phyloP scores from a whole-genome alignment of 2,888 invertebrate species.

The Podotricha telesiphe region DNA sequence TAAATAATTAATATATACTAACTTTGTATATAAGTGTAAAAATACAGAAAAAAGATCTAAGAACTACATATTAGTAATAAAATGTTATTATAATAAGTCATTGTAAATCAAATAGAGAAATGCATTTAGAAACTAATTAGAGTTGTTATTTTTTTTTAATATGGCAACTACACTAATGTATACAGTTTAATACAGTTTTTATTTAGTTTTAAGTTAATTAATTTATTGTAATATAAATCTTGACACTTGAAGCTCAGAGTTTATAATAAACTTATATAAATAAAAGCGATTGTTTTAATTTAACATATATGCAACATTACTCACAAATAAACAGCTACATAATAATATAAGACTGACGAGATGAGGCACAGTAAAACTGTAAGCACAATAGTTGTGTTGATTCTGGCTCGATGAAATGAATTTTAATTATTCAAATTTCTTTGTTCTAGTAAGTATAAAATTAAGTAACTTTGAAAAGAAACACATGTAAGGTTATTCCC shows the following conservation, averaged over 20 bases:
- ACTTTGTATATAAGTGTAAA: conserved; percentile 17
- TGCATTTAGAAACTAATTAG: conserved; percentile 7
- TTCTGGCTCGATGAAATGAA: too few species aligned
- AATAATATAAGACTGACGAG: too few species aligned
- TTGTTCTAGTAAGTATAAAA: too few species aligned
- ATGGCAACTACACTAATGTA: conserved; percentile 22
- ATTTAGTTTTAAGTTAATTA: conserved; percentile 29
- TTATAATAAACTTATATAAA: conserved; percentile 27
- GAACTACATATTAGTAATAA: conserved; percentile 1
- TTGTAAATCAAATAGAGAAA: background rate
- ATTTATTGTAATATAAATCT: conserved; percentile 33
- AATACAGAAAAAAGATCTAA: conserved; percentile 2
- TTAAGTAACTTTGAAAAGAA: too few species aligned
- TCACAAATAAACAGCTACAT: too few species aligned
- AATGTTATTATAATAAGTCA: background rate
- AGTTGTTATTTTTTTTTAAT: conserved; percentile 4
- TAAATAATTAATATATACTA: conserved; percentile 9
- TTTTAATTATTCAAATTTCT: too few species aligned
- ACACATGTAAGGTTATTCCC: too few species aligned
- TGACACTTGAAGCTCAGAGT: conserved; percentile 27
- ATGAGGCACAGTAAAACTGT: too few species aligned
- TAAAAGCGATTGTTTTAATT: conserved; percentile 3
- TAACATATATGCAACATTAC: too few species aligned
- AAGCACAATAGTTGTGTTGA: too few species aligned
- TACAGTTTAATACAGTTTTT: conserved; percentile 10